Evolutionary conservation across 2,888 invertebrate species (phyloP), one percentile per base, ranked within the genome.

Genomic region (Sycophila texana): DNA sequence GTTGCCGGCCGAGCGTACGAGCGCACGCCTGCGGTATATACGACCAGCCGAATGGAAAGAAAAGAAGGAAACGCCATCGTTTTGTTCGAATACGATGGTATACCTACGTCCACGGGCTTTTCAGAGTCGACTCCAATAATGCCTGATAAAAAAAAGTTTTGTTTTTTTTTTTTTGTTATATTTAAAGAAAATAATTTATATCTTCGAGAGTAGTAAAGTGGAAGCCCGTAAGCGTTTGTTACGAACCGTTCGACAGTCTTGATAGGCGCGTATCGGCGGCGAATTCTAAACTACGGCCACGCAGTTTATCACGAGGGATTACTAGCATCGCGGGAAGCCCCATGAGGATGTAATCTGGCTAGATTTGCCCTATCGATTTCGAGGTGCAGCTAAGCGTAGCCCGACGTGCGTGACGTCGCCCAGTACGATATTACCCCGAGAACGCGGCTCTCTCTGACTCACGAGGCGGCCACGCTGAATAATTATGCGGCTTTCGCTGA

Each of bases 351-450:
- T 88, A 88, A 88, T 88, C 89, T 87, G 84, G 86, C 88, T 89
- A 88, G 88, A 89, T 90, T 89, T 87, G 87, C 87, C 87, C 86
- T 89, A 89, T 89, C 89, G 89, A 89, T 89, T 89, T 89, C 88
- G 86, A 86, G 85, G 66, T 87, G 89, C 89, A 89, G 87, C 86
- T 82, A 82, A 82, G 79, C 79, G 74, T 66, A 30, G 20, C 39
- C 13, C 16, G 49, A 47, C 26, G 72, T 80, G 81, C 81, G 81
- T 82, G 81, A 80, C 74, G 82, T 80, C 67, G 61, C 80, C 77
- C 77, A 39, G 39, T 39, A 73, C 82, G 73, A 74, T 79, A 53
- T 79, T 80, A 81, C 79, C 77, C 68, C 81, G 81, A 82, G 1
- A n/a, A 10, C 63, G 81, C 81, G 79, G 77, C 79, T 83, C 74